Evolutionary conservation across 2,888 invertebrate genomes (phyloP).

Genomic region (Tubulanus polymorphus): DNA sequence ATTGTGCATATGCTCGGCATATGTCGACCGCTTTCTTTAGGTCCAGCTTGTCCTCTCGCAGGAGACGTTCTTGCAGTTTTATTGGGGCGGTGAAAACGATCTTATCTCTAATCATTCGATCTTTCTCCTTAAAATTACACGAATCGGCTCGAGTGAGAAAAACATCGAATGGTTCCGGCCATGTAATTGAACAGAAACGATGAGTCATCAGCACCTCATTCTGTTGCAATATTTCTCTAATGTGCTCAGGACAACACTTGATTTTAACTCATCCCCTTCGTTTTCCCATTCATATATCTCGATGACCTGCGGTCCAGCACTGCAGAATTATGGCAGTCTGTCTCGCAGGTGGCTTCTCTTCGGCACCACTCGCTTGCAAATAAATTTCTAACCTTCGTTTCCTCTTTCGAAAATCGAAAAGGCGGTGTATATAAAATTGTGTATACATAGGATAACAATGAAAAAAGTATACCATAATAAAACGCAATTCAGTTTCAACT

Average conservation of each 20-base stretch:
- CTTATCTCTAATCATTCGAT: conserved; percentile 20
- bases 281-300: conserved; percentile 13
- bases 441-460: too few species aligned
- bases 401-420: too few species aligned
- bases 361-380: background rate
- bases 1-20: conserved; percentile 17
- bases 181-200: conserved; percentile 16
- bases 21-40: conserved; percentile 11
- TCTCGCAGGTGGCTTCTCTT: background rate
- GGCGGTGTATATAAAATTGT: too few species aligned
- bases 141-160: conserved; percentile 17
- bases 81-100: conserved; percentile 17
- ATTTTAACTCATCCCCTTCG: conserved; percentile 9
- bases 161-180: conserved; percentile 15
- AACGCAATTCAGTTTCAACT: too few species aligned
- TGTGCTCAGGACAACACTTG: conserved; percentile 9
- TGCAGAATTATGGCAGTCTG: background rate
- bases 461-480: too few species aligned
- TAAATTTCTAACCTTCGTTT: background rate
- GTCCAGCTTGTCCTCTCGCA: conserved; percentile 15
- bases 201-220: conserved; percentile 20
- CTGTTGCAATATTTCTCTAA: conserved; percentile 18
- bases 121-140: conserved; percentile 18
- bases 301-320: conserved; percentile 6
- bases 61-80: conserved; percentile 18